phyloP scores from a whole-genome alignment of 1,140 invertebrate genomes.

The Cardiocondyla obscurior region DNA sequence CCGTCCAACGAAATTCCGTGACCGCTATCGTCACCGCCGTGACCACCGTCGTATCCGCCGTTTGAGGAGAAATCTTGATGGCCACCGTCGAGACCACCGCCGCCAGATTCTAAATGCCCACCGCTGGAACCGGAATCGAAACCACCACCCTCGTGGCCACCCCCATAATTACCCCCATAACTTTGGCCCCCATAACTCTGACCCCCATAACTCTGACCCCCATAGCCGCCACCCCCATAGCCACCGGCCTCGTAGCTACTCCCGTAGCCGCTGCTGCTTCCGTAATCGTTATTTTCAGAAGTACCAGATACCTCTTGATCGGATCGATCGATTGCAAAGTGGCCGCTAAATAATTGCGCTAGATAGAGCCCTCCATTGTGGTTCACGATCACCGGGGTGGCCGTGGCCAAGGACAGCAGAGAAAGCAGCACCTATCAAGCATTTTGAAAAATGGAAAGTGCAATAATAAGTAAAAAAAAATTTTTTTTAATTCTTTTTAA shows the following conservation, averaged over 20 bases:
- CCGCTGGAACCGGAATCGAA: constrained; percentile 37
- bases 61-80: constrained; percentile 50
- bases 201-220: constrained; percentile 28
- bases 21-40: constrained; percentile 60
- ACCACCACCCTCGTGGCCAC: constrained; percentile 39
- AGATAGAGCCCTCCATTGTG: constrained; percentile 65
- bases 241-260: constrained; percentile 20
- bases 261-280: background rate
- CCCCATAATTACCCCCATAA: constrained; percentile 45
- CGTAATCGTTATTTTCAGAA: constrained; percentile 53
- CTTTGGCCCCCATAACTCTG: no score
- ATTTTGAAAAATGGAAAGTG: background rate
- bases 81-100: constrained; percentile 30
- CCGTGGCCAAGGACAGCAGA: constrained; percentile 72
- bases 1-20: constrained; percentile 65
- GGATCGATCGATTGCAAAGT: constrained; percentile 74
- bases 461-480: background rate
- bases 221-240: constrained; percentile 44
- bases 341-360: constrained; percentile 62
- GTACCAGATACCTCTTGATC: constrained; percentile 71
- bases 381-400: constrained; percentile 74
- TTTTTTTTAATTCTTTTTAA: background rate
- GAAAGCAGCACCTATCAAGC: constrained; percentile 71
- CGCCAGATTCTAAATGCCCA: background rate
- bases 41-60: constrained; percentile 45